These are phyloP conservation scores for Acomys russatus DNA, from an alignment of 2,797 vertebrate species.

Conservation along the genomic window DNA sequence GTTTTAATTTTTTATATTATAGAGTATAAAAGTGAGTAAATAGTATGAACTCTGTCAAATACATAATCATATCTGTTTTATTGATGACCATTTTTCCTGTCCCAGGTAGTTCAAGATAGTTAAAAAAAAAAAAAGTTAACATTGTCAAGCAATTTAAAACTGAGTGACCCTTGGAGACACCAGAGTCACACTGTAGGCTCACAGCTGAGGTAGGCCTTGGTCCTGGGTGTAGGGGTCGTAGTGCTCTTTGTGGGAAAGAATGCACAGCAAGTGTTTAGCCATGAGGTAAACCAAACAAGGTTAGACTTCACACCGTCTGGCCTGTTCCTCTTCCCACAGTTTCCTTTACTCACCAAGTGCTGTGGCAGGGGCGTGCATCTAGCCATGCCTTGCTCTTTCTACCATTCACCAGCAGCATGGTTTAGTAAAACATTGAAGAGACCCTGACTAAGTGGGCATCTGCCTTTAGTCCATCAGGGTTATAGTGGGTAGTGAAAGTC, in stretches of 20 bases:
- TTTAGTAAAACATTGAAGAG: background rate
- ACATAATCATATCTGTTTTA: background rate
- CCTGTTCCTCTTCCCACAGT: background rate
- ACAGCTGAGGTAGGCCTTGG: background rate
- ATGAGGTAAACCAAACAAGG: background rate
- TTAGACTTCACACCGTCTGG: background rate
- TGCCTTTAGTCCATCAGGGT: background rate
- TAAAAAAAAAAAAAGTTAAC: slow-evolving; percentile 6
- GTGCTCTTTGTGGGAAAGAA: background rate
- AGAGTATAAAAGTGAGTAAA: slow-evolving; percentile 37
- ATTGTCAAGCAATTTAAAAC: slow-evolving; percentile 12
- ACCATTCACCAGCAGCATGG: background rate
- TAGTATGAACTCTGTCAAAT: slow-evolving; percentile 13
- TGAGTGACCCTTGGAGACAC: background rate
- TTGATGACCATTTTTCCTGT: background rate
- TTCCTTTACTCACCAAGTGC: background rate
- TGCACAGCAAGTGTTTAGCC: background rate
- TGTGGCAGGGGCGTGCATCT: background rate
- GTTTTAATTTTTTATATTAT: background rate
- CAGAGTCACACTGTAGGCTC: background rate
- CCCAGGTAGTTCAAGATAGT: slow-evolving; percentile 1
- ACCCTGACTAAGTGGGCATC: background rate
- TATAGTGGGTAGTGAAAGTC: background rate
- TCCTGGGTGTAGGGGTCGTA: background rate
- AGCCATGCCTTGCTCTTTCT: background rate